Evolutionary conservation across 1,140 invertebrate genomes (phyloP), one percentile per base, ranked within the genome.

Genomic region (Nasonia vitripennis): DNA sequence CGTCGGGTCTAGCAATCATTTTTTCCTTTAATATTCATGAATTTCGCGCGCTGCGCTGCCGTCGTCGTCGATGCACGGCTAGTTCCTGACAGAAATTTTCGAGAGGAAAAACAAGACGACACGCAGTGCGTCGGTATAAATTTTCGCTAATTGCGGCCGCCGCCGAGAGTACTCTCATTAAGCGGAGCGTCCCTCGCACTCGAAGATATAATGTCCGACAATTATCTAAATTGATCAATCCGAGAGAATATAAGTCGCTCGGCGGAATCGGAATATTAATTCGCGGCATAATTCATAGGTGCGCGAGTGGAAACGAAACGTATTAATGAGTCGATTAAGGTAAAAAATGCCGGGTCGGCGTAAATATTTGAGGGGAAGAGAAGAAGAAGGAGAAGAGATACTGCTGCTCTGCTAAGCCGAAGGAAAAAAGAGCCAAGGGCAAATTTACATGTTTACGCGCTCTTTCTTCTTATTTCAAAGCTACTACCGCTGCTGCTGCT

Each of bases 1-100:
- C 41, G 48, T 51, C 55, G 55, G 17, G 55, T 62, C 55, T 62
- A 62, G 55, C 55, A 62, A 62, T 62, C 20, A 62, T 62, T 62
- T 17, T n/a, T 71, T 14, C 11, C 68, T 71, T 71, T 27, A 71
- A 71, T 71, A 71, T 71, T 71, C 31, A 71, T 71, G 68, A 71
- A 62, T 62, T 51, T 51, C 48, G 3, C 48, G 3, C 48, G 12
- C 45, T 48, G 10, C 48, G 10, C 48, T 51, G 11, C 48, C 11
- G 48, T 12, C 12, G 11, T 12, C 11, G 48, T 12, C 12, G 48
- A 51, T 12, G 48, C 48, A 51, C 48, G 10, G 12, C 14, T 17
- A 51, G 17, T 62, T 7, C 6, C 55, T 6, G 55, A n/a, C 14
- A 20, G 4, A 62, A 62, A 62, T 62, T 37, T 37, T 62, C 55